Conservation (phyloP, 2,888 invertebrate species). For the Tetranychus piercei region DNA sequence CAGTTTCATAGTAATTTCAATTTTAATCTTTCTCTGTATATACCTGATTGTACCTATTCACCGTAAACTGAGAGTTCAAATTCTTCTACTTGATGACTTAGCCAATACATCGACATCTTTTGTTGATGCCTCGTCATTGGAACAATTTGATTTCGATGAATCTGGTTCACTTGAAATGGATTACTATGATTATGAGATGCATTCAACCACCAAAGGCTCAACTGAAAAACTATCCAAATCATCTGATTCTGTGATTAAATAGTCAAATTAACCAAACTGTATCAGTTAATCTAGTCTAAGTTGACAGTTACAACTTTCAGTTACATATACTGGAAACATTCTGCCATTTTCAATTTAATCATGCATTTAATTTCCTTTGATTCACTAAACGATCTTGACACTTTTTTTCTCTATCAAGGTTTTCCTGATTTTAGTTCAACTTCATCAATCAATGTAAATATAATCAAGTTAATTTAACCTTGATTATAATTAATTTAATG, state of each 20-base stretch:
- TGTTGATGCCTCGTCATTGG: constrained; percentile 9
- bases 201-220: neutral
- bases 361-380: too few relatives aligned
- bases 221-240: neutral
- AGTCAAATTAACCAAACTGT: neutral
- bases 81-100: constrained; percentile 3
- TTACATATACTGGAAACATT: too few relatives aligned
- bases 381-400: too few relatives aligned
- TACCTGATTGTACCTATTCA: neutral
- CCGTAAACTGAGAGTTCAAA: constrained; percentile 9
- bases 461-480: neutral
- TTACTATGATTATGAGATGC: constrained; percentile 17
- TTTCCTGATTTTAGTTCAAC: neutral
- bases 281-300: too few relatives aligned
- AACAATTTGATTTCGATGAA: constrained; percentile 14
- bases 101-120: constrained; percentile 9
- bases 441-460: neutral
- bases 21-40: neutral
- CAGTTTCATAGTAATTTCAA: neutral
- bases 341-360: too few relatives aligned
- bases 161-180: constrained; percentile 20
- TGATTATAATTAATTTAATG: neutral
- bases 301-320: too few relatives aligned
- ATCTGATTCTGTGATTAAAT: neutral
- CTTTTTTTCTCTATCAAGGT: too few relatives aligned